These are phyloP conservation scores for Lasioglossum oenotherae DNA, from an alignment of 2,888 invertebrate genomes.

Conservation along the genomic window DNA sequence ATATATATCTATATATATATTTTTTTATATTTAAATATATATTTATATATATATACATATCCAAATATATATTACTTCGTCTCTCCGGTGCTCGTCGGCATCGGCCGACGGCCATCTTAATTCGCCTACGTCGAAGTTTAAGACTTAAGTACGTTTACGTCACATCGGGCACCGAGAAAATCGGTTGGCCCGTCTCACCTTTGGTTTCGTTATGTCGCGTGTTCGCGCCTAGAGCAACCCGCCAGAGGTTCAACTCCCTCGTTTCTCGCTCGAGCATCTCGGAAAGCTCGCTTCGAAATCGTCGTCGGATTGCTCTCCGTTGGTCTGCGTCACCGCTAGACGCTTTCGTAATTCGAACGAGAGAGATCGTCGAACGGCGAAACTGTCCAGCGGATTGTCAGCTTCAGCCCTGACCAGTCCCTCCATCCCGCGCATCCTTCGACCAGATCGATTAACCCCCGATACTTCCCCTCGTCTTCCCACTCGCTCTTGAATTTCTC, in stretches of 20 bases:
- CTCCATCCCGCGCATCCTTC: neutral
- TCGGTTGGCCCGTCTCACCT: constrained; percentile 6
- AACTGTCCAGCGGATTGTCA: neutral
- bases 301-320: neutral
- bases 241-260: neutral
- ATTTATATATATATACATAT: neutral
- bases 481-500: neutral
- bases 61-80: constrained; percentile 9
- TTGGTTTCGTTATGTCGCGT: neutral
- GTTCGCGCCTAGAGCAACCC: neutral
- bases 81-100: constrained; percentile 8
- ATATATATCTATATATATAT: neutral
- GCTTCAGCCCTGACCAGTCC: constrained; percentile 13
- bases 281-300: neutral
- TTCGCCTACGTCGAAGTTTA: neutral
- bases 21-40: neutral
- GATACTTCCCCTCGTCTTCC: neutral
- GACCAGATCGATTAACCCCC: neutral
- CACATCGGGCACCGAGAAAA: neutral
- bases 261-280: neutral
- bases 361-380: too few species aligned
- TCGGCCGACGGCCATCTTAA: neutral
- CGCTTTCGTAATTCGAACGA: neutral
- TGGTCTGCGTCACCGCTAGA: neutral
- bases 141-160: constrained; percentile 29